These are phyloP conservation scores for Natrix natrix DNA, from an alignment of 2,797 vertebrate species.

Conservation along the genomic window DNA sequence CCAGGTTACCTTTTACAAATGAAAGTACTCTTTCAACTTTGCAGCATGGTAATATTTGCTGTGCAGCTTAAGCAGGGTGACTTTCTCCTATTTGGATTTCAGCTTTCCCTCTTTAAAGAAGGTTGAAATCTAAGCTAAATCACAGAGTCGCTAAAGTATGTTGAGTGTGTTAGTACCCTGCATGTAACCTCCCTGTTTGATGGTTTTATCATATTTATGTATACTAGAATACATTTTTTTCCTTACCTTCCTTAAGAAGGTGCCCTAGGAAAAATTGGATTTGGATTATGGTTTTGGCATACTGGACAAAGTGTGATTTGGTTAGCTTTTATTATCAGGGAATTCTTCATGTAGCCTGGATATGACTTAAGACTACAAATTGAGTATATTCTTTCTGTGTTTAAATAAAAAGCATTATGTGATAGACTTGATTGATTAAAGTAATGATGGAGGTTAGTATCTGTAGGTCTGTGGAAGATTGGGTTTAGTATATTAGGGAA, in stretches of 20 bases:
- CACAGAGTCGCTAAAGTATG: neutral
- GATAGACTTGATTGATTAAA: neutral
- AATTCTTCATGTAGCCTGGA: neutral
- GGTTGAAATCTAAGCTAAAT: neutral
- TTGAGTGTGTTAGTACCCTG: neutral
- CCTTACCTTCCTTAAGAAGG: neutral
- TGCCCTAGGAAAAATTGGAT: neutral
- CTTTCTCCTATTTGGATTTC: conserved; percentile 36
- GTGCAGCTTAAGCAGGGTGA: conserved; percentile 51
- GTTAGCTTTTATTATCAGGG: neutral
- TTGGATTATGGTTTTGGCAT: neutral
- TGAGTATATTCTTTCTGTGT: neutral
- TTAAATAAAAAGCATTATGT: neutral
- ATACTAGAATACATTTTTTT: neutral
- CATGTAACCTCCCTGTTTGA: neutral
- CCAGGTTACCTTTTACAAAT: conserved; percentile 42
- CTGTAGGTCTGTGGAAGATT: neutral
- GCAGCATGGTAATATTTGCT: conserved; percentile 56
- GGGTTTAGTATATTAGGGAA: neutral
- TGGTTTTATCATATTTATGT: neutral
- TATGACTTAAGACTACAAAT: neutral
- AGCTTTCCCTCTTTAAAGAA: neutral
- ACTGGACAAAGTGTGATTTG: neutral
- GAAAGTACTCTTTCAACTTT: conserved; percentile 56
- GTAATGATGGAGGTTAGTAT: neutral